phyloP scores from a whole-genome alignment of 2,888 invertebrate species.

The Archips xylosteana region DNA sequence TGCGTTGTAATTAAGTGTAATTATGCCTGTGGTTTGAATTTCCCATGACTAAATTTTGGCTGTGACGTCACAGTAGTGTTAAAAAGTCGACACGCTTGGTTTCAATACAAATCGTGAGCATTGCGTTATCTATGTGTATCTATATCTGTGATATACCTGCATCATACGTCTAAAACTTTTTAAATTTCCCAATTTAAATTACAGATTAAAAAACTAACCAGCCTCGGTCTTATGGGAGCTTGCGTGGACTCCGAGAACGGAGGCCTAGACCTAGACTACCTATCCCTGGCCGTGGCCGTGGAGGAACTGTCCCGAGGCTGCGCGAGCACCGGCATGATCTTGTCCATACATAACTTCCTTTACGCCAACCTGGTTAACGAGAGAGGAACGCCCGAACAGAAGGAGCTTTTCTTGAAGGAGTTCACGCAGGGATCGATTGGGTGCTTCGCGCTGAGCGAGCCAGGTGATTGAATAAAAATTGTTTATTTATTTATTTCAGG shows the following conservation, averaged over 20 bases:
- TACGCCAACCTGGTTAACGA: constrained; percentile 89
- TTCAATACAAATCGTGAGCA: too few species aligned
- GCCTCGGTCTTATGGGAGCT: constrained; percentile 90
- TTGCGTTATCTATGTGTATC: too few species aligned
- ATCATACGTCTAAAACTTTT: background rate
- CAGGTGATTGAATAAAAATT: constrained; percentile 76
- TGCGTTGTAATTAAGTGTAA: too few species aligned
- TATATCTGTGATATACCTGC: too few species aligned
- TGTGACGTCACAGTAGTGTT: too few species aligned
- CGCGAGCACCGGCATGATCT: constrained; percentile 90
- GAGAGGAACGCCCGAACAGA: constrained; percentile 88
- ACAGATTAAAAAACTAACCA: constrained; percentile 89
- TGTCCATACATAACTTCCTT: constrained; percentile 92
- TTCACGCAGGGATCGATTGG: constrained; percentile 88
- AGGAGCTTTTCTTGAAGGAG: constrained; percentile 86
- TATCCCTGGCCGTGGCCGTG: constrained; percentile 90
- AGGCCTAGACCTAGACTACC: constrained; percentile 89
- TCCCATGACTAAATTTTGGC: too few species aligned
- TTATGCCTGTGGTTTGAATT: too few species aligned
- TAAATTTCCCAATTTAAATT: constrained; percentile 38
- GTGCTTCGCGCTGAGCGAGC: constrained; percentile 93
- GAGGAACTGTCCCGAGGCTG: constrained; percentile 92
- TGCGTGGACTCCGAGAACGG: constrained; percentile 87
- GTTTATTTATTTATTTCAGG: too few species aligned
- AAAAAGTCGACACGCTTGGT: too few species aligned